Evolutionary conservation across 2,888 invertebrate species (phyloP).

Genomic region (Melanotus villosus): DNA sequence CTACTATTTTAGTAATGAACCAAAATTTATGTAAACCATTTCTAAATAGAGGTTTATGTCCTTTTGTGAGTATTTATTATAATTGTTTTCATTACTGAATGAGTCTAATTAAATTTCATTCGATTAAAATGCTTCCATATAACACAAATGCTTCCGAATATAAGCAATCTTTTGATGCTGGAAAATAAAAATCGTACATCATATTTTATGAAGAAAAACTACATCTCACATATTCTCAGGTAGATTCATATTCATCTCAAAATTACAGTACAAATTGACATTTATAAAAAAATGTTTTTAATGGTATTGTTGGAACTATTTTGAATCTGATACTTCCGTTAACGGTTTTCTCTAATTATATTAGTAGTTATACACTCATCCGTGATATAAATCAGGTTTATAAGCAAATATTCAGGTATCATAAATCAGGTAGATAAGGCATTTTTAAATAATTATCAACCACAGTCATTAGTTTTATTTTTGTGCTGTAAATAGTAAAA

Average conservation of each 20-base stretch:
- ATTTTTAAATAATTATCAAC: conserved; percentile 44
- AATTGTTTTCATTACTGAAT: conserved; percentile 26
- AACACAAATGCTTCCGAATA: conserved; percentile 61
- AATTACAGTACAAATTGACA: conserved; percentile 47
- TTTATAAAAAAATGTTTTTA: not conserved
- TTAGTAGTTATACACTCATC: conserved; percentile 41
- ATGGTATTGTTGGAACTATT: not conserved
- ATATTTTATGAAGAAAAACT: conserved; percentile 1
- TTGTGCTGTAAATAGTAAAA: conserved; percentile 50
- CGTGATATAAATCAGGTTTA: conserved; percentile 57
- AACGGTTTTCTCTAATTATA: too few species aligned
- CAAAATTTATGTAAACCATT: too few species aligned
- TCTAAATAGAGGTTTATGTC: too few species aligned
- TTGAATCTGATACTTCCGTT: not conserved
- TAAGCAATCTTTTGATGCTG: conserved; percentile 53
- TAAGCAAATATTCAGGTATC: conserved; percentile 50
- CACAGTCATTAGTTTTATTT: conserved; percentile 53
- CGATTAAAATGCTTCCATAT: conserved; percentile 61
- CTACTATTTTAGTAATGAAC: too few species aligned
- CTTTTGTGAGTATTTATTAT: too few species aligned
- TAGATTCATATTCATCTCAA: conserved; percentile 46
- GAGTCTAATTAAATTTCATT: conserved; percentile 31
- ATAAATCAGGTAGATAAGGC: conserved; percentile 48
- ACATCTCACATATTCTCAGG: conserved; percentile 52
- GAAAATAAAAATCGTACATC: conserved; percentile 41